Percentiles rank a stretch among this genome's conserved stretches.
These are phyloP conservation scores for Pipistrellus kuhlii DNA, from an alignment of 2,797 vertebrate species.

Conservation along the genomic window DNA sequence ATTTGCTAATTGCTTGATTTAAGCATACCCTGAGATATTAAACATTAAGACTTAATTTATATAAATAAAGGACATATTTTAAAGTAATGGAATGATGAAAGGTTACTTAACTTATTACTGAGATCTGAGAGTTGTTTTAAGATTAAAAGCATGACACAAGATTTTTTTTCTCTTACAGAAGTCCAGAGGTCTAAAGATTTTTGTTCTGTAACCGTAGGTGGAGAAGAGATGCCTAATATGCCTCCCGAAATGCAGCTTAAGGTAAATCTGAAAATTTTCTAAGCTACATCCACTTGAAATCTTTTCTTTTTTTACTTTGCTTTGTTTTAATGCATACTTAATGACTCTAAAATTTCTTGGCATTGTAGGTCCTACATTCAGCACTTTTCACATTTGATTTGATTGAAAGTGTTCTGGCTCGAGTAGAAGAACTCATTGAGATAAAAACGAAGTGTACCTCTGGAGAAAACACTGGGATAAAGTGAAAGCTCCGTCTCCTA, in stretches of 20 bases:
- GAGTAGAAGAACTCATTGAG: constrained; percentile 95
- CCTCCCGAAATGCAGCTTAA: constrained; percentile 94
- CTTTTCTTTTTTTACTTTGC: constrained; percentile 1
- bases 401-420: constrained; percentile 95
- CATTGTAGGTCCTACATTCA: constrained; percentile 93
- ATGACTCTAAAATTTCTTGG: constrained; percentile 76
- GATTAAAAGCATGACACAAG: neutral
- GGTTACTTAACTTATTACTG: constrained; percentile 39
- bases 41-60: constrained; percentile 21
- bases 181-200: constrained; percentile 82
- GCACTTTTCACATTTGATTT: constrained; percentile 97
- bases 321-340: constrained; percentile 63
- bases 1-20: constrained; percentile 36
- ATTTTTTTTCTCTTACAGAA: constrained; percentile 82
- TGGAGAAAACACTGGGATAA: constrained; percentile 83
- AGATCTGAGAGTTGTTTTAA: constrained; percentile 50
- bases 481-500: constrained; percentile 74
- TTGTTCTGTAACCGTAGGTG: constrained; percentile 90
- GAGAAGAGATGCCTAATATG: constrained; percentile 92
- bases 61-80: neutral
- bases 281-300: neutral
- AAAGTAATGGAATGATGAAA: constrained; percentile 54
- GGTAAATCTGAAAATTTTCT: constrained; percentile 85
- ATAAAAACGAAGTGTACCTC: constrained; percentile 88
- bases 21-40: neutral